These are phyloP conservation scores for Eulacestoma nigropectus DNA, from an alignment of 2,113 vertebrate genomes.

Conservation along the genomic window DNA sequence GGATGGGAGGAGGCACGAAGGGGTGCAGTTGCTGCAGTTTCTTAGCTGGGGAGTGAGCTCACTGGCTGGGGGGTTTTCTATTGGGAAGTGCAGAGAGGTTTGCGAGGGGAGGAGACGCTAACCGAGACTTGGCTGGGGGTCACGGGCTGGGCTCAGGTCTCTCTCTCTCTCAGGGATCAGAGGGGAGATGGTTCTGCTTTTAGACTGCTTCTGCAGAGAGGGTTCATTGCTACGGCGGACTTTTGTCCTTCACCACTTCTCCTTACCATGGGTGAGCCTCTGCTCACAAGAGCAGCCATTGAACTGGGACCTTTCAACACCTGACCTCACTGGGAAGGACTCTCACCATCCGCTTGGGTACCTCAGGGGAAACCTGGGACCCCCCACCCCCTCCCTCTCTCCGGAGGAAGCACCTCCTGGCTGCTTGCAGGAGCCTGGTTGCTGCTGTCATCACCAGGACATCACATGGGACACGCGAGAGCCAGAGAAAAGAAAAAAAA, in stretches of 20 bases:
- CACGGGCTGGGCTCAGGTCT: background rate
- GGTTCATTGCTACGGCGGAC: too few species aligned
- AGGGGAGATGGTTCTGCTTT: background rate
- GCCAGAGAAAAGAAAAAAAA: background rate
- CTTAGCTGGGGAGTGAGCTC: background rate
- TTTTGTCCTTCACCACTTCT: background rate
- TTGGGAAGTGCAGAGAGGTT: background rate
- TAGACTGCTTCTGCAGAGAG: rapidly evolving
- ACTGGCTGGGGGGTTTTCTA: background rate
- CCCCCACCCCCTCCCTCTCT: background rate
- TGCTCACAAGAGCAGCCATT: background rate
- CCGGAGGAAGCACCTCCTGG: background rate
- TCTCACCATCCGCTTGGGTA: background rate
- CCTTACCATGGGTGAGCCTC: background rate
- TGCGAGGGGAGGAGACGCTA: rapidly evolving
- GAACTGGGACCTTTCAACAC: background rate
- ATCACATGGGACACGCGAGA: background rate
- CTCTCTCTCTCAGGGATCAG: background rate
- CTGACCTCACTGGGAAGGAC: background rate
- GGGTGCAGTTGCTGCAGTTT: background rate
- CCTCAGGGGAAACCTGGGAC: background rate
- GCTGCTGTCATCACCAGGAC: background rate
- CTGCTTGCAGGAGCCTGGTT: background rate
- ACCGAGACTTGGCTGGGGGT: background rate
- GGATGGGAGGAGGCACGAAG: background rate